Evolutionary conservation across 2,797 vertebrate species (phyloP).

Genomic region (Pangasius larnaudii): DNA sequence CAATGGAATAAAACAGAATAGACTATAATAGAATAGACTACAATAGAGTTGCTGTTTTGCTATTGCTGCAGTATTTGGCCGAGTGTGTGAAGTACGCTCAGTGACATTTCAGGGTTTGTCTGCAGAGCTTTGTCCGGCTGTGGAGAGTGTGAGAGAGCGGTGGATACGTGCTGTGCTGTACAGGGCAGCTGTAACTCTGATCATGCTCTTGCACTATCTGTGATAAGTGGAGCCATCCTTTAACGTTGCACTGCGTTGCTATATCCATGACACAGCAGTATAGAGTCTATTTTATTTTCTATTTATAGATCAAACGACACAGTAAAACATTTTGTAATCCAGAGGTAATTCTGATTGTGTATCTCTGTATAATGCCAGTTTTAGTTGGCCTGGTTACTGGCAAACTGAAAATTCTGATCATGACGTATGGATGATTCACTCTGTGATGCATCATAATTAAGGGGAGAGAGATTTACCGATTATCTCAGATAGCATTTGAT

Average conservation of each 20-base stretch:
- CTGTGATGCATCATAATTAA: conserved; percentile 5
- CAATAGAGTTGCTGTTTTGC: not conserved
- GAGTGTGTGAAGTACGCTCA: not conserved
- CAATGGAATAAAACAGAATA: not conserved
- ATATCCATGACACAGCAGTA: conserved; percentile 2
- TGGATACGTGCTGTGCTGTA: not conserved
- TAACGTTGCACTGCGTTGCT: not conserved
- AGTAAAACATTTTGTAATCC: not conserved
- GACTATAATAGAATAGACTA: not conserved
- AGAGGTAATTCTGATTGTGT: not conserved
- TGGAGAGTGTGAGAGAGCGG: not conserved
- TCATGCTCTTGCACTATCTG: not conserved
- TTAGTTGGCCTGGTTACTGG: not conserved
- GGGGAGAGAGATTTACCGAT: not conserved
- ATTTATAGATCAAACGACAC: not conserved
- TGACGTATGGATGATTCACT: conserved; percentile 8
- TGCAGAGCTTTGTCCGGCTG: not conserved
- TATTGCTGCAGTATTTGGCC: not conserved
- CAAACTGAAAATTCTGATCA: conserved; percentile 18
- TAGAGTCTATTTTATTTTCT: not conserved
- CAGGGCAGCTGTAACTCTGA: not conserved
- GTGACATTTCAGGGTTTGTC: not conserved
- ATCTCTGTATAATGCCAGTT: not conserved
- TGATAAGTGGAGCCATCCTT: not conserved
- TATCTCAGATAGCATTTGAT: not conserved